These are phyloP conservation scores for Autographa pulchrina DNA, from an alignment of 2,888 invertebrate genomes.

Conservation along the genomic window DNA sequence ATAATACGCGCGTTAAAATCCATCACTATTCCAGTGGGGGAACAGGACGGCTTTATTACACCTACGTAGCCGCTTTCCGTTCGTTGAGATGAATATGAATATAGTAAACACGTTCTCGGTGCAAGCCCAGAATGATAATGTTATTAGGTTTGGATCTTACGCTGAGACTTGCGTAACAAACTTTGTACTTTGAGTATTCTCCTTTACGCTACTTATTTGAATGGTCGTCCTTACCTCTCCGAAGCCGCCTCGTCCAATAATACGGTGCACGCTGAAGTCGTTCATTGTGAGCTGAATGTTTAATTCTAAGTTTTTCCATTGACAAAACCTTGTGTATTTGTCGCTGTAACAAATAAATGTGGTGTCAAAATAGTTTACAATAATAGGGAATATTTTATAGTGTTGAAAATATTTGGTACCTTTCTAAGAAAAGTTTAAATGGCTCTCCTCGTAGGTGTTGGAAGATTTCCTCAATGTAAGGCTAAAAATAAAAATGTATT, in stretches of 20 bases:
- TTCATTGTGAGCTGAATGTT: conserved; percentile 99
- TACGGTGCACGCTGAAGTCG: conserved; percentile 99
- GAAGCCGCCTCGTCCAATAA: conserved; percentile 99
- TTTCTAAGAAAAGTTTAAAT: conserved; percentile 99
- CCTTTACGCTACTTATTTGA: conserved; percentile 37
- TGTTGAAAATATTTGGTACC: conserved; percentile 89
- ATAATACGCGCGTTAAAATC: conserved; percentile 52
- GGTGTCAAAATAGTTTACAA: background rate
- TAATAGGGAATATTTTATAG: background rate
- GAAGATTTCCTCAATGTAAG: conserved; percentile 99
- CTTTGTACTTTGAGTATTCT: conserved; percentile 47
- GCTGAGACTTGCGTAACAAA: conserved; percentile 52
- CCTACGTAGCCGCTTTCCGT: conserved; percentile 66
- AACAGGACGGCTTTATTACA: conserved; percentile 65
- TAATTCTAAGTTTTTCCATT: conserved; percentile 99
- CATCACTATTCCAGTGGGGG: conserved; percentile 65
- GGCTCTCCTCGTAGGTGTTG: conserved; percentile 98
- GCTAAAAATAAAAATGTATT: conserved; percentile 91
- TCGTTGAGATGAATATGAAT: conserved; percentile 70
- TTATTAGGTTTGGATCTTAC: conserved; percentile 57
- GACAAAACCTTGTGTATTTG: conserved; percentile 99
- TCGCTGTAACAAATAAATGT: conserved; percentile 92
- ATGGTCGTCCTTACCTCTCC: conserved; percentile 92
- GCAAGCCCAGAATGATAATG: conserved; percentile 64
- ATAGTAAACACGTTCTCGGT: conserved; percentile 61